phyloP scores from a whole-genome alignment of 2,797 vertebrate species.

The Pipistrellus nathusii region DNA sequence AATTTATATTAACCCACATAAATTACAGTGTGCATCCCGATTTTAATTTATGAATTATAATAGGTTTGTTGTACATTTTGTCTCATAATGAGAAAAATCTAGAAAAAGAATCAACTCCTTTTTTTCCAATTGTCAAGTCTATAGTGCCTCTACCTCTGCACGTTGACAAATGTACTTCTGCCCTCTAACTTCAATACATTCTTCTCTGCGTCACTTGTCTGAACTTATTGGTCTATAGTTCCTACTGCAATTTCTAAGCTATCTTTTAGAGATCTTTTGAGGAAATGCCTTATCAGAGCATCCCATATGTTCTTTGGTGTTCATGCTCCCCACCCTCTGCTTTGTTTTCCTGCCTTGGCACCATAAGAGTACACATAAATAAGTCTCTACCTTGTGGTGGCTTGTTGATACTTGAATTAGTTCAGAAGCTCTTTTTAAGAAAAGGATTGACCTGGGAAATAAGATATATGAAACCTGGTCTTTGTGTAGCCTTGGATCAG shows the following conservation, averaged over 20 bases:
- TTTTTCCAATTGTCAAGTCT: not conserved
- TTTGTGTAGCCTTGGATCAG: not conserved
- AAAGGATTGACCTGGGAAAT: not conserved
- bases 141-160: not conserved
- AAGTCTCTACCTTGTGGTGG: not conserved
- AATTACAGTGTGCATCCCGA: conserved; percentile 38
- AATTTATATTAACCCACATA: conserved; percentile 62
- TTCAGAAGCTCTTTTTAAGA: conserved; percentile 18
- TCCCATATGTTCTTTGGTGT: not conserved
- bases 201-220: not conserved
- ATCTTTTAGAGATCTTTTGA: conserved; percentile 48
- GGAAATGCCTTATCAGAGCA: not conserved
- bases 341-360: not conserved
- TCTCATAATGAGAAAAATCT: conserved; percentile 48
- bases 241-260: not conserved
- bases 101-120: not conserved
- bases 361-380: not conserved
- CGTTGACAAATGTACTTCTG: not conserved
- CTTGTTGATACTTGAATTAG: conserved; percentile 10
- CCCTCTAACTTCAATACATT: not conserved
- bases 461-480: not conserved
- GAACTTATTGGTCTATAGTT: not conserved
- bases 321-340: not conserved
- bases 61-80: not conserved
- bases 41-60: conserved; percentile 65